Evolutionary conservation across 2,113 vertebrate genomes (phyloP), one percentile per base, ranked within the genome.

Genomic region (Tyrannus savana): DNA sequence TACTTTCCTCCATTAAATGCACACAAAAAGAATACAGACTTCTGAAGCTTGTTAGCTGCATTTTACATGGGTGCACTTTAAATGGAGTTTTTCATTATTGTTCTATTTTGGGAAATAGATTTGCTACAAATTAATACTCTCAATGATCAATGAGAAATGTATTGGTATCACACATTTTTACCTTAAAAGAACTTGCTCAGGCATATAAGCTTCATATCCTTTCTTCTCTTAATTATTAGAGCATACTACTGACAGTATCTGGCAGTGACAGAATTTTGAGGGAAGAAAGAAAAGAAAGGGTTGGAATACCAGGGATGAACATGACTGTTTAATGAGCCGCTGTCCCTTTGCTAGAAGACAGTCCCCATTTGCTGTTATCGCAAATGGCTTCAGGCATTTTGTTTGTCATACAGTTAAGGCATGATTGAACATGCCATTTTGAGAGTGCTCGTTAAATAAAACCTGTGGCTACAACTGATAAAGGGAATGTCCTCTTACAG

Each of bases 371-470:
- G 82, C 73, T 92, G 82, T 88, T 87, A 93, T 72, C 93, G 84
- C 91, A 81, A 41, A 59, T 6, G 0, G 81, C 93, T 89, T 67
- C 87, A 85, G 91, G 90, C 93, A 84, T 96, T 96, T 92, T 81
- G 77, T 80, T 89, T 94, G 80, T 89, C 78, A 86, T 62, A 64
- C 62, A 94, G 87, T 76, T 81, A 86, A 79, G 46, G 68, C 90
- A 96, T 89, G 95, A 95, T 74, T 89, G 87, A 94, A 90, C 93
- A 92, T 33, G 84, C 52, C 59, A 66, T 49, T 89, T 42, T 75
- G 74, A 73, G 59, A 83, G 66, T n/a, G 49, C 71, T 39, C 60
- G 68, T 93, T 87, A 82, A 94, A 80, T 60, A 78, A 86, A 91
- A 94, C 52, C 62, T 71, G 55, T 37, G 75, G 59, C 59, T 68